These are phyloP conservation scores for Geophilus truncorum DNA, from an alignment of 2,888 invertebrate species.

Conservation along the genomic window DNA sequence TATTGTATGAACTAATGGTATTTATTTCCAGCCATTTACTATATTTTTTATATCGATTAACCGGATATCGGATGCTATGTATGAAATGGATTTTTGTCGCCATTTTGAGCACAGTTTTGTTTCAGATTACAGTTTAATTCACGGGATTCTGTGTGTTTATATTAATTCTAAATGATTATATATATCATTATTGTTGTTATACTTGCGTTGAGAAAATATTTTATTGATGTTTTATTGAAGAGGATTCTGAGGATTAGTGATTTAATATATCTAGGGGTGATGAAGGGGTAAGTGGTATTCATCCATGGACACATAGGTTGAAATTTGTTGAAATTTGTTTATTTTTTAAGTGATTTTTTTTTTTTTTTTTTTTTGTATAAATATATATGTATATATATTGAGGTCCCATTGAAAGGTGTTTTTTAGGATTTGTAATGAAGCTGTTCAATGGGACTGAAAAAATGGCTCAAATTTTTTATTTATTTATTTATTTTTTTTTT, in stretches of 20 bases:
- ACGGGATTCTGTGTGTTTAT: neutral
- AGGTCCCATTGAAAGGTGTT: neutral
- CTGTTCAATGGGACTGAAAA: neutral
- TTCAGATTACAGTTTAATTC: conserved; percentile 5
- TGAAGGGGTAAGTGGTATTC: conserved; percentile 8
- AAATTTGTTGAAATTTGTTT: neutral
- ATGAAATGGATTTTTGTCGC: neutral
- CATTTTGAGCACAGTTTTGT: neutral
- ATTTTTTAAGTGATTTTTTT: neutral
- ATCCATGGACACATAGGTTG: neutral
- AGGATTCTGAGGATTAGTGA: conserved; percentile 17
- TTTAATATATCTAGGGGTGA: conserved; percentile 18
- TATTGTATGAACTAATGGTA: neutral
- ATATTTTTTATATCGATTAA: conserved; percentile 3
- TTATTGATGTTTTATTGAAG: conserved; percentile 8
- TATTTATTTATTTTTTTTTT: neutral
- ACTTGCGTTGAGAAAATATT: conserved; percentile 16
- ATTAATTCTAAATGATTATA: conserved; percentile 20
- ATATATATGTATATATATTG: neutral
- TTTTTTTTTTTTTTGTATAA: neutral
- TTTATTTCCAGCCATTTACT: conserved; percentile 22
- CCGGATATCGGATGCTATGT: neutral
- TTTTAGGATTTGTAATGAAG: neutral
- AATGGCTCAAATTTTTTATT: no score
- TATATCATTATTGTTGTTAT: conserved; percentile 22